Conservation (phyloP, 1,140 invertebrate genomes). For the Drosophila sp. region DNA sequence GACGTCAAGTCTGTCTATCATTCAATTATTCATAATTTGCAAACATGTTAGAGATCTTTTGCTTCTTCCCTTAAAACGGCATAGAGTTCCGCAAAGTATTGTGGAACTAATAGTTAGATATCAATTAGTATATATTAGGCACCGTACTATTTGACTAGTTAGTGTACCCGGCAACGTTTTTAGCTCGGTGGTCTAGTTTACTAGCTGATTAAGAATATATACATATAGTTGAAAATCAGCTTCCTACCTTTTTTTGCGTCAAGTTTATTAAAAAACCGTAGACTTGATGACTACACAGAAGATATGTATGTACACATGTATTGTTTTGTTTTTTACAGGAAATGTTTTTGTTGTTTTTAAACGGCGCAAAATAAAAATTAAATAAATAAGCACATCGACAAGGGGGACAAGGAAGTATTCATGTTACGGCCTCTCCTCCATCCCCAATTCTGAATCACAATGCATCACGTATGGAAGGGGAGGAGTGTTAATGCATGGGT, state of each 20-base stretch:
- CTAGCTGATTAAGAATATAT: not conserved
- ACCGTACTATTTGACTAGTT: no score
- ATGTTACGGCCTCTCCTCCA: not conserved
- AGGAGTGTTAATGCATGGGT: not conserved
- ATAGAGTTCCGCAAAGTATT: no score
- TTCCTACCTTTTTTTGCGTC: no score
- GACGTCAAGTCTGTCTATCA: no score
- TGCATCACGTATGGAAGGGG: not conserved
- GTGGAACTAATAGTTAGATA: no score
- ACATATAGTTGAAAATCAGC: not conserved
- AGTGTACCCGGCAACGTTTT: no score
- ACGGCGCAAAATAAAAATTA: slow-evolving; percentile 30
- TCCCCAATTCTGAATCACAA: slow-evolving; percentile 29
- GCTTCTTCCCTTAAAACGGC: no score
- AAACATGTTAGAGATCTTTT: no score
- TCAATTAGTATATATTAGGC: no score
- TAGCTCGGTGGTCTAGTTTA: no score
- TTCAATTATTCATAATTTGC: no score
- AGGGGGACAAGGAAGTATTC: not conserved
- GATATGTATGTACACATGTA: slow-evolving; percentile 11
- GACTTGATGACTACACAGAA: slow-evolving; percentile 13
- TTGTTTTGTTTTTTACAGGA: slow-evolving; percentile 38
- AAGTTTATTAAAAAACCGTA: no score
- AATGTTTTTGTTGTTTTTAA: slow-evolving; percentile 31
- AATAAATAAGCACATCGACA: slow-evolving; percentile 13